These are phyloP conservation scores for Augiades crinisus DNA, from an alignment of 2,888 invertebrate species.

Conservation along the genomic window DNA sequence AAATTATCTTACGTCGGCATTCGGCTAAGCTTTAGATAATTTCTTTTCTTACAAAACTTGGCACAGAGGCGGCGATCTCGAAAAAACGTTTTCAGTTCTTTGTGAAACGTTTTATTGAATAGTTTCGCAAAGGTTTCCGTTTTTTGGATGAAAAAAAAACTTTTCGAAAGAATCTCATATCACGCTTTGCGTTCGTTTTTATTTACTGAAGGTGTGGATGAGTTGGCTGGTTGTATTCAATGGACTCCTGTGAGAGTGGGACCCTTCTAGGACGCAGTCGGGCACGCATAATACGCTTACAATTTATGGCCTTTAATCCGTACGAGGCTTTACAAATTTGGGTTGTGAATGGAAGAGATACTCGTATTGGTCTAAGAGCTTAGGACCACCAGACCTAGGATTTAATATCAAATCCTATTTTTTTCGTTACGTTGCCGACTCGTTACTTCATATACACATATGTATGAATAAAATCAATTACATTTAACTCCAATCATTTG, in stretches of 20 bases:
- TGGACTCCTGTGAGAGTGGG: neutral
- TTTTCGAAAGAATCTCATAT: neutral
- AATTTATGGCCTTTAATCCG: neutral
- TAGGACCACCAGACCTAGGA: too few species aligned
- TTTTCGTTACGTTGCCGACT: too few species aligned
- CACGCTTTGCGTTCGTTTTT: neutral
- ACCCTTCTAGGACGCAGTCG: neutral
- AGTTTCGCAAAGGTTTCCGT: neutral
- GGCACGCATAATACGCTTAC: neutral
- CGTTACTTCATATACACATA: too few species aligned
- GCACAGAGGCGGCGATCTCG: neutral
- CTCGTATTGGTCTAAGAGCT: too few species aligned
- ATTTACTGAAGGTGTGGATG: constrained; percentile 2
- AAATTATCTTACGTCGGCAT: neutral
- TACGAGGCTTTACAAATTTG: neutral
- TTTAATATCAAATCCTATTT: too few species aligned
- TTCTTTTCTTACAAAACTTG: constrained; percentile 1
- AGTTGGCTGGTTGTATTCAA: constrained; percentile 8
- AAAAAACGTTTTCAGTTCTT: constrained; percentile 12
- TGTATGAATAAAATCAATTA: too few species aligned
- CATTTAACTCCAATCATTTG: too few species aligned
- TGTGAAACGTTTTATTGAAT: constrained; percentile 13
- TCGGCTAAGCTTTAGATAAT: neutral
- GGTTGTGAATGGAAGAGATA: neutral
- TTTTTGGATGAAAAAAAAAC: constrained; percentile 2